These are phyloP conservation scores for Streblospio benedicti DNA, from an alignment of 1,140 invertebrate genomes.

Conservation along the genomic window DNA sequence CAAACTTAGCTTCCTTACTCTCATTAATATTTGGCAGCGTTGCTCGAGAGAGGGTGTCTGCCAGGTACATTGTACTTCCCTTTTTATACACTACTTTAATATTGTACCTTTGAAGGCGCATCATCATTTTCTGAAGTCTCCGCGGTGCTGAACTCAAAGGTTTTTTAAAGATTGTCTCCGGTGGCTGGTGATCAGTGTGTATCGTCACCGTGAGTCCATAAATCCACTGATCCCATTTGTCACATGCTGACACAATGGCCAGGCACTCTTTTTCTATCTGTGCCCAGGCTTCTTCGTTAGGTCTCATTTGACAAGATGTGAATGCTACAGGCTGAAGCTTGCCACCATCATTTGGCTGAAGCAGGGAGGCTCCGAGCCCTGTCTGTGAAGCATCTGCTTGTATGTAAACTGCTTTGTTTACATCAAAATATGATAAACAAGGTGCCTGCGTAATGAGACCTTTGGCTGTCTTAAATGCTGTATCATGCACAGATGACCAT, in stretches of 20 bases:
- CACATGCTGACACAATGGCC: too few relatives aligned
- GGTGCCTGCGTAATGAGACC: too few relatives aligned
- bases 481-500: too few relatives aligned
- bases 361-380: background rate
- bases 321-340: constrained; percentile 1
- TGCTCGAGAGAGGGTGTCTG: constrained; percentile 23
- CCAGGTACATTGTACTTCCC: constrained; percentile 41
- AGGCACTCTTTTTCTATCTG: constrained; percentile 50
- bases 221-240: too few relatives aligned
- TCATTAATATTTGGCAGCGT: background rate
- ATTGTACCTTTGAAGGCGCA: constrained; percentile 42
- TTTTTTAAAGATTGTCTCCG: too few relatives aligned
- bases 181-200: too few relatives aligned
- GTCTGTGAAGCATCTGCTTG: background rate
- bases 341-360: constrained; percentile 6
- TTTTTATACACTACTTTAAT: constrained; percentile 38
- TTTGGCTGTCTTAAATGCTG: too few relatives aligned
- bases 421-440: too few relatives aligned
- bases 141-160: constrained; percentile 14
- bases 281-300: constrained; percentile 47
- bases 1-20: background rate
- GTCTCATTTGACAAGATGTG: too few relatives aligned
- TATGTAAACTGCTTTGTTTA: too few relatives aligned
- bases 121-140: constrained; percentile 41
- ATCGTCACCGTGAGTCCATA: too few relatives aligned